Evolutionary conservation across 2,797 vertebrate species (phyloP).

Genomic region (Phalanger gymnotis): DNA sequence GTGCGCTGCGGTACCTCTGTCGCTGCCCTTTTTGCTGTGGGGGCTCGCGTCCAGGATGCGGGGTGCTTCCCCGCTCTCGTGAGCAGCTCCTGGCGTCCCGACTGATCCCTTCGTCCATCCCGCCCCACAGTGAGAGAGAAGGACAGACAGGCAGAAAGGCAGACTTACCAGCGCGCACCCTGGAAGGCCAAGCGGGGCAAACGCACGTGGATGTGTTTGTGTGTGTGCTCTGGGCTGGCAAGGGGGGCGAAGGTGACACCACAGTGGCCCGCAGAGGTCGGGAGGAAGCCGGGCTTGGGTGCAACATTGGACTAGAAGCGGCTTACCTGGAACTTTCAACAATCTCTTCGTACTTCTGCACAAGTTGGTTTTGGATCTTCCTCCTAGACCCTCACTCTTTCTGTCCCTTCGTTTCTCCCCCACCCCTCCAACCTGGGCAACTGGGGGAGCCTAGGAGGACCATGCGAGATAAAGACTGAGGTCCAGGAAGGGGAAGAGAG

Average conservation of each 20-base stretch:
- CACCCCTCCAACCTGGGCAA: constrained; percentile 30
- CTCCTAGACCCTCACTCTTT: neutral
- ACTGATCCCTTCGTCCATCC: neutral
- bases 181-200: neutral
- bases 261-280: constrained; percentile 52
- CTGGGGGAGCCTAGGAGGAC: constrained; percentile 52
- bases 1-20: neutral
- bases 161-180: neutral
- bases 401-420: neutral
- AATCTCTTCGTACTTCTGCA: neutral
- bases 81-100: constrained; percentile 12
- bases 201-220: constrained; percentile 42
- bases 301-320: constrained; percentile 28
- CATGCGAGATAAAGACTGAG: constrained; percentile 78
- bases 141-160: neutral
- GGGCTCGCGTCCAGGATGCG: constrained; percentile 51
- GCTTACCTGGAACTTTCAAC: constrained; percentile 51
- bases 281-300: neutral
- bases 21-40: neutral
- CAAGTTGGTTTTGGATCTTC: neutral
- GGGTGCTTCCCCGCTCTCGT: neutral
- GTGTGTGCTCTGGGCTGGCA: constrained; percentile 11
- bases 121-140: neutral
- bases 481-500: constrained; percentile 64
- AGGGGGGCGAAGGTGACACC: constrained; percentile 22